These are phyloP conservation scores for Oscheius sp. DNA, from an alignment of 2,888 invertebrate genomes.

Conservation along the genomic window DNA sequence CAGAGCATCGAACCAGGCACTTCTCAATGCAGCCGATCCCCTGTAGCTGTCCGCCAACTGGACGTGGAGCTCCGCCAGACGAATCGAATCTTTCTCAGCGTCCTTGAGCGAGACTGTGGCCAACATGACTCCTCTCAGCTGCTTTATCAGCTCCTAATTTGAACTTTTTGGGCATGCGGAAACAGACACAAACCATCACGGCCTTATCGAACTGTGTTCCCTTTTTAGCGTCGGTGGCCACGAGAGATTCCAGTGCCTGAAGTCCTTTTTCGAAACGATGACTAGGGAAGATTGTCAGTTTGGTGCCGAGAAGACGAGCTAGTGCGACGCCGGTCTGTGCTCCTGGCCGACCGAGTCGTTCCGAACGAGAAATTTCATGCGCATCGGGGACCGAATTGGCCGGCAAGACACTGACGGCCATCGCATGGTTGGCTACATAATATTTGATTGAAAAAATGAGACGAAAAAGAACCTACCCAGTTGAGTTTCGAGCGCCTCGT, in stretches of 20 bases:
- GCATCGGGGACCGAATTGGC: neutral
- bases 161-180: neutral
- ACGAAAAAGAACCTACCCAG: constrained; percentile 36
- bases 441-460: neutral
- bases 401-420: constrained; percentile 49
- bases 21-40: constrained; percentile 90
- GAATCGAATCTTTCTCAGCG: constrained; percentile 88
- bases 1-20: constrained; percentile 87
- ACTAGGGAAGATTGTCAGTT: constrained; percentile 79
- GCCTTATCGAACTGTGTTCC: constrained; percentile 63
- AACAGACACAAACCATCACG: constrained; percentile 47
- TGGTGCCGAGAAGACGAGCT: constrained; percentile 83
- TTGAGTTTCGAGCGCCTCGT: constrained; percentile 59
- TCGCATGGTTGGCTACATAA: constrained; percentile 43
- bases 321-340: constrained; percentile 91
- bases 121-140: constrained; percentile 92
- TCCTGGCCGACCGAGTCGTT: constrained; percentile 59
- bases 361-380: constrained; percentile 46
- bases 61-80: constrained; percentile 76
- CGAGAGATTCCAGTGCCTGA: constrained; percentile 76
- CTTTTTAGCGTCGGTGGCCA: constrained; percentile 48
- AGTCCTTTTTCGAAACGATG: constrained; percentile 93
- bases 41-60: constrained; percentile 77
- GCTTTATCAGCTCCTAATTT: constrained; percentile 85
- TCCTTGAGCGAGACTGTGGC: constrained; percentile 92